Conservation (phyloP, 2,113 vertebrate genomes). For the chimpanzee (Pan troglodytes) region NHGRI_mPanTro3-v2.1_pri NC_072417.2:32948501-32949000, state of each 20-base stretch:
- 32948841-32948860: background rate
- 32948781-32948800: background rate
- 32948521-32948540: background rate
- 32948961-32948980: background rate
- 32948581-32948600: background rate
- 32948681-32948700: background rate
- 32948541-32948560: background rate
- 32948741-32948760: background rate
- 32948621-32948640: background rate
- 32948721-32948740: background rate
- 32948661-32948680: background rate
- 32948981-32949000: background rate
- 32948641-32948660: background rate
- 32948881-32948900: accelerated
- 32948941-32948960: background rate
- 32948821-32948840: background rate
- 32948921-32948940: background rate
- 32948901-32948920: background rate
- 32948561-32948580: background rate
- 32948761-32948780: background rate
- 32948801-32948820: background rate
- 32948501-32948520: background rate
- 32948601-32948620: background rate
- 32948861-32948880: background rate
- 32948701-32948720: background rate